Conservation (phyloP, 2,113 vertebrate genomes). For the Pimephales promelas region DNA sequence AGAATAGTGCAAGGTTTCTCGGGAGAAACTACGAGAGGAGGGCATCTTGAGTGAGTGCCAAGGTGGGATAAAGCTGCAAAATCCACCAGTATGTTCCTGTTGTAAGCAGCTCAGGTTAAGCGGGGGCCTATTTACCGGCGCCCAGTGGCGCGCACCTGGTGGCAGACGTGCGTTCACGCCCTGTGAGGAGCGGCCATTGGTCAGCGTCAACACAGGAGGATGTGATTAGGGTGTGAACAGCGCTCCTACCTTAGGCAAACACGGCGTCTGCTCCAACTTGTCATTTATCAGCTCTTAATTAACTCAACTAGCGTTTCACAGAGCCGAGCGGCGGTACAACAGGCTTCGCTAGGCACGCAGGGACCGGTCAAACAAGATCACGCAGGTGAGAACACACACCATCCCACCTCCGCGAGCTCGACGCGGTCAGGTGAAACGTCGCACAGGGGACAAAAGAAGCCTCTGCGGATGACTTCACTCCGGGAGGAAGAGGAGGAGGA, state of each 20-base stretch:
- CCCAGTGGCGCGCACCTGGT: slow-evolving; percentile 66
- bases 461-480: slow-evolving; percentile 39
- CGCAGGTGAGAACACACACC: slow-evolving; percentile 42
- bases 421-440: not conserved
- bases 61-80: slow-evolving; percentile 59
- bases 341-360: slow-evolving; percentile 49
- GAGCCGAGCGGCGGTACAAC: slow-evolving; percentile 52
- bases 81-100: slow-evolving; percentile 70
- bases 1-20: not conserved
- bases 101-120: slow-evolving; percentile 76
- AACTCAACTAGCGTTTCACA: slow-evolving; percentile 59
- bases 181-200: slow-evolving; percentile 55
- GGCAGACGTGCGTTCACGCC: slow-evolving; percentile 13
- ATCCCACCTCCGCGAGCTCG: not conserved
- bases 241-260: slow-evolving; percentile 74
- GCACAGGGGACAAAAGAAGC: slow-evolving; percentile 31
- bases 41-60: not conserved
- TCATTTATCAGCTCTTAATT: slow-evolving; percentile 76
- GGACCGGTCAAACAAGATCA: slow-evolving; percentile 25
- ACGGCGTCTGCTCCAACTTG: slow-evolving; percentile 67
- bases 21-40: not conserved
- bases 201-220: slow-evolving; percentile 61
- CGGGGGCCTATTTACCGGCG: slow-evolving; percentile 64
- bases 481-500: slow-evolving; percentile 42
- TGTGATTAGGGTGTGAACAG: slow-evolving; percentile 73